Evolutionary conservation across 1,140 invertebrate genomes (phyloP), one percentile per base, ranked within the genome.

Genomic region (Macrobrachium rosenbergii): DNA sequence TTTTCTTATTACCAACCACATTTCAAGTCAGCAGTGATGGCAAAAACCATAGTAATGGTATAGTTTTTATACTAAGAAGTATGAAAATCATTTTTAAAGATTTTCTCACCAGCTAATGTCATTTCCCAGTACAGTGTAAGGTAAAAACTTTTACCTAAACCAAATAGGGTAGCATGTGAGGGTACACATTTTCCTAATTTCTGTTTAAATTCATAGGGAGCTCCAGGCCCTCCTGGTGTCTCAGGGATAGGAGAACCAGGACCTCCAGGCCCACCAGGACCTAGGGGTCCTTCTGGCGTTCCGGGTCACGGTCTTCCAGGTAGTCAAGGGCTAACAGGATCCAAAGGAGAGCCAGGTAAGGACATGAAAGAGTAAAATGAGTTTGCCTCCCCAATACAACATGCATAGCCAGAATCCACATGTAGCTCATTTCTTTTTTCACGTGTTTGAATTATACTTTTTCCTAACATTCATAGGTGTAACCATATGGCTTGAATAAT

Each of bases 231-330:
- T 23, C 78, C 77, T 3, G 84, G 84, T 37, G 11, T 59, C 67
- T 2, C 67, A 23, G 78, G 78, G 0, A n/a, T 79, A 8, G 21
- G 23, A 12, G 78, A 72, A 23, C 85, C 85, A 3, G 85, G 85
- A 43, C 79, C 85, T 5, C 85, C 77, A 11, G 85, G 85, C 7
- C 83, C 83, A 62, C 69, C 59, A 21, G 82, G 82, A 62, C 82
- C 82, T 11, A 45, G 72, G 16, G 82, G 82, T 59, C 52, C 72
- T 8, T n/a, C 69, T 43, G 82, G 82, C 1, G 19, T 72, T 12
- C 58, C 82, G n/a, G 82, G 82, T 6, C 82, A 76, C n/a, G 60
- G 69, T 21, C 52, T 83, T 5, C 82, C 82, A 76, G 82, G 82
- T 0, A 19, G 23, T 8, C 82, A 69, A n/a, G 82, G 82, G 75